phyloP scores from a whole-genome alignment of 2,797 vertebrate genomes.

The Crenichthys baileyi region DNA sequence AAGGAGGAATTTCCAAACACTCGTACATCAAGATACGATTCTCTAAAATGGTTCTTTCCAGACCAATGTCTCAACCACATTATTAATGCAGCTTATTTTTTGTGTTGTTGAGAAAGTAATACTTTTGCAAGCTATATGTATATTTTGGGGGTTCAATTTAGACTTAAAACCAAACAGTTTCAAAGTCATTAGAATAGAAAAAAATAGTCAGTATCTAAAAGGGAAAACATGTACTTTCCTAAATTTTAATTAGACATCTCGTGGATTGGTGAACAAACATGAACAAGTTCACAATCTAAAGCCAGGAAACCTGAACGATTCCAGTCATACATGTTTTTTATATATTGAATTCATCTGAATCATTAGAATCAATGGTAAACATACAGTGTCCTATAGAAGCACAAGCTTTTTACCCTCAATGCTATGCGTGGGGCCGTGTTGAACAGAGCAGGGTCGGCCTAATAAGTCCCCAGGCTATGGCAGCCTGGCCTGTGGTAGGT shows the following conservation, averaged over 20 bases:
- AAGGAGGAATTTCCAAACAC: neutral
- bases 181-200: neutral
- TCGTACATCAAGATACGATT: neutral
- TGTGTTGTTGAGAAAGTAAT: neutral
- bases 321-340: slow-evolving; percentile 1
- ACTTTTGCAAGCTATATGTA: neutral
- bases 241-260: neutral
- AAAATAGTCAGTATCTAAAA: neutral
- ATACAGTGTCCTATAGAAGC: slow-evolving; percentile 31
- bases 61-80: neutral
- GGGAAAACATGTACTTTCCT: neutral
- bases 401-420: slow-evolving; percentile 43
- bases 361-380: slow-evolving; percentile 57
- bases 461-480: slow-evolving; percentile 79
- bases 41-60: neutral
- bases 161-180: neutral
- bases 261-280: neutral
- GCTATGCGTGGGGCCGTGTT: slow-evolving; percentile 62
- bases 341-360: slow-evolving; percentile 14
- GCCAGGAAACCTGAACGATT: neutral
- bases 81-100: neutral
- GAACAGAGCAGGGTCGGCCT: slow-evolving; percentile 63
- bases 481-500: slow-evolving; percentile 80
- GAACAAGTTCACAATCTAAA: neutral
- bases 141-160: neutral